Base-by-base conservation (phyloP, 2,888 invertebrate species). In the Euplexia lucipara region DNA sequence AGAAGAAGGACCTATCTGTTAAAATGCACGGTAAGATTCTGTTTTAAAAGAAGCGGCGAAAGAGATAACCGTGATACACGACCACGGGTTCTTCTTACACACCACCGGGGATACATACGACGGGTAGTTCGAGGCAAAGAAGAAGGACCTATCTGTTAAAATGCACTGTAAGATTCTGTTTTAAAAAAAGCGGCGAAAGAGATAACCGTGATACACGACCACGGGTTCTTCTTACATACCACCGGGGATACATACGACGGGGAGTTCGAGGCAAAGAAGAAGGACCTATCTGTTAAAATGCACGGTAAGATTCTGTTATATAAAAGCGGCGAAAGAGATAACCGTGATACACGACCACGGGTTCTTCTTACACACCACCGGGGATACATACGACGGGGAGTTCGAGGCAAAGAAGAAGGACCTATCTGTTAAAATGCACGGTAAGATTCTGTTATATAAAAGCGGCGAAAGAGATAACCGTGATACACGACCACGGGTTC, bases 191-290 rank as follows among this genome's bases (percentile, higher is more conserved):
- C 85, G 0, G 1, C 0, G 3, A 78, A 93, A 63, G 90, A 91
- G 45, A 49, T 91, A 0, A 77, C 83, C 0, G 81, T 92, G 0
- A 81, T 94, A 1, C 90, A 90, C 20, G 94, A 91, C 60, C 79
- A 87, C 9, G 95, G 92, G 0, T 84, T 87, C 41, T 96, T 96
- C 80, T 72, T 78, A 10, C 96, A 96, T 73, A 85, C 90, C 0
- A 97, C 96, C 47, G 96, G 96, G 0, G 97, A 97, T 72, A 89
- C 78, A 2, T 97, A 96, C 71, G 90, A 93, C 1, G 97, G 97
- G 0, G 93, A 86, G 53, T 97, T 95, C 78, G 95, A 96, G 80
- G 95, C 96, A 0, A 95, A 95, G 85, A 94, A 95, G 74, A 95
- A 92, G 72, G 96, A 92, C 60, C 86, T 81, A 18, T 81, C 78